These are phyloP conservation scores for Phyllotreta striolata DNA, from an alignment of 2,888 invertebrate species.

Conservation along the genomic window DNA sequence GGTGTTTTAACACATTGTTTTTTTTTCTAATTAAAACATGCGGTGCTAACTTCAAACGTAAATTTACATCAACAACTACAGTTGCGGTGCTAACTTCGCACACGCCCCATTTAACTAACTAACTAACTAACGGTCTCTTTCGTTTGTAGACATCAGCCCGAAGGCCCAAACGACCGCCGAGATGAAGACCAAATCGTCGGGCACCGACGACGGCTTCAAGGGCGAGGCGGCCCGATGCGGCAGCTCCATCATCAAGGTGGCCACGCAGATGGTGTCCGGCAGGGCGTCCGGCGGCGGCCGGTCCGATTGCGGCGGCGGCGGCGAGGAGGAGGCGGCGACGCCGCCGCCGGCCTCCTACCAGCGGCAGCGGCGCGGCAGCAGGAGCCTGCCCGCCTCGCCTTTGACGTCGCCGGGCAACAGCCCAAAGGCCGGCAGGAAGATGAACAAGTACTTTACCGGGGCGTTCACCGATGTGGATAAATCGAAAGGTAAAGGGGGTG, in stretches of 20 bases:
- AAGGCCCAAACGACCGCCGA: slow-evolving; percentile 40
- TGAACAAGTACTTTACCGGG: slow-evolving; percentile 71
- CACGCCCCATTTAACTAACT: too few species aligned
- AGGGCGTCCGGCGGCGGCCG: slow-evolving; percentile 40
- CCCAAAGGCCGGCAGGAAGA: slow-evolving; percentile 65
- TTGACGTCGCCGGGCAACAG: slow-evolving; percentile 69
- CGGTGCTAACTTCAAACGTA: too few species aligned
- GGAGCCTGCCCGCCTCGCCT: slow-evolving; percentile 76
- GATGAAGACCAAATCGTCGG: slow-evolving; percentile 65
- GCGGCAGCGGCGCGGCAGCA: slow-evolving; percentile 69
- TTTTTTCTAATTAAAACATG: too few species aligned
- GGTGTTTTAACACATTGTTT: too few species aligned
- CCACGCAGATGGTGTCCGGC: slow-evolving; percentile 67
- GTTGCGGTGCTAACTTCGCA: too few species aligned
- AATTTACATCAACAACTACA: too few species aligned
- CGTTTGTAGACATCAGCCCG: slow-evolving; percentile 37
- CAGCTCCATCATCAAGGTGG: slow-evolving; percentile 68
- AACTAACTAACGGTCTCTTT: not conserved
- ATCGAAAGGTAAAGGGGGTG: slow-evolving; percentile 58
- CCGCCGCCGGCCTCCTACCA: slow-evolving; percentile 53
- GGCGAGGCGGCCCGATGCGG: slow-evolving; percentile 75
- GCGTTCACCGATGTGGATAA: slow-evolving; percentile 60
- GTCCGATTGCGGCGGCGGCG: not conserved
- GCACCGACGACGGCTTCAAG: slow-evolving; percentile 76
- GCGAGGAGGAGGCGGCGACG: slow-evolving; percentile 48